Conservation (phyloP, 2,797 vertebrate genomes). For the Decapterus maruadsi region DNA sequence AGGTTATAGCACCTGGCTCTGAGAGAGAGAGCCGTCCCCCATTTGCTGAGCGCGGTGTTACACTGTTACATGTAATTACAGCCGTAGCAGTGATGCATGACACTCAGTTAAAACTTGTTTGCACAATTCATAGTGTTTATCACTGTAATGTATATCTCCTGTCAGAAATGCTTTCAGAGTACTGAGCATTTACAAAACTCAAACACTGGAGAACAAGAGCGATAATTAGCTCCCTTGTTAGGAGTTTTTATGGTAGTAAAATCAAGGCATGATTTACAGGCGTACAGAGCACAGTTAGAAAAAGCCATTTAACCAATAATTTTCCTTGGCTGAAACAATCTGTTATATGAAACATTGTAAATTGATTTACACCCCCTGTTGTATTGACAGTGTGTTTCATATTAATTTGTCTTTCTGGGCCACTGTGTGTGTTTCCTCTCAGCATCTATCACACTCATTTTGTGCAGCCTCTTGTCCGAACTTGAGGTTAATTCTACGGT, state of each 20-base stretch:
- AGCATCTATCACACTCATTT: slow-evolving; percentile 12
- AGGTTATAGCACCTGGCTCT: slow-evolving; percentile 8
- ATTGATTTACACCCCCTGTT: slow-evolving; percentile 1
- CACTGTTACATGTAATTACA: slow-evolving; percentile 45
- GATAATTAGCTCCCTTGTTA: slow-evolving; percentile 57
- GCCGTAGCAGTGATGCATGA: slow-evolving; percentile 38
- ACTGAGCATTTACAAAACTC: slow-evolving; percentile 38
- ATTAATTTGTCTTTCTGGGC: background rate
- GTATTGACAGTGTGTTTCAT: background rate
- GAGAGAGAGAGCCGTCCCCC: background rate
- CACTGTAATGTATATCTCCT: slow-evolving; percentile 46
- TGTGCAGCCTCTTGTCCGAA: background rate
- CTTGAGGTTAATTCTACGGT: background rate
- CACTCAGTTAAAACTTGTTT: slow-evolving; percentile 46
- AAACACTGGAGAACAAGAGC: slow-evolving; percentile 36
- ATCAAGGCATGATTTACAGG: slow-evolving; percentile 45
- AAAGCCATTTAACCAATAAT: slow-evolving; percentile 28
- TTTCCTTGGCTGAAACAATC: slow-evolving; percentile 3
- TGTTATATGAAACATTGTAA: background rate
- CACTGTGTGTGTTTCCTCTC: background rate
- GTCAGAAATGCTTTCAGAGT: slow-evolving; percentile 33
- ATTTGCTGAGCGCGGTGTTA: slow-evolving; percentile 20
- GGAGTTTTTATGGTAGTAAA: slow-evolving; percentile 40
- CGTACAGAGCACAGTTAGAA: slow-evolving; percentile 22
- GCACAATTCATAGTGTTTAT: slow-evolving; percentile 51